These are phyloP conservation scores for Pseudoatta argentina DNA, from an alignment of 1,140 invertebrate species.

Conservation along the genomic window DNA sequence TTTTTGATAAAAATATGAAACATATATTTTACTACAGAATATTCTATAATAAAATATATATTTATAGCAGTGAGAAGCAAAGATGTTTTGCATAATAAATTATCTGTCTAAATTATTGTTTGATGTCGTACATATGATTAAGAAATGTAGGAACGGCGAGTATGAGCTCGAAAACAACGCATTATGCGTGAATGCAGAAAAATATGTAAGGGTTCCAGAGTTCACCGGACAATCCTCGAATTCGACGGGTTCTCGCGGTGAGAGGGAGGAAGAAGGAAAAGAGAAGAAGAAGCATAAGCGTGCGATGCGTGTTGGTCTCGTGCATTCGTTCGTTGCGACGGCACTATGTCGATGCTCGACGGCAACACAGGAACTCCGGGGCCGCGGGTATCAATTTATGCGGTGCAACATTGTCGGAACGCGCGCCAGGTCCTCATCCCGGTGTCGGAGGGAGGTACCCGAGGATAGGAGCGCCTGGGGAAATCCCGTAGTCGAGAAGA, in stretches of 20 bases:
- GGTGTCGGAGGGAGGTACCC: slow-evolving; percentile 37
- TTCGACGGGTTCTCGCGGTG: slow-evolving; percentile 57
- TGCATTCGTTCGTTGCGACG: slow-evolving; percentile 50
- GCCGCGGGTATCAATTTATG: slow-evolving; percentile 83
- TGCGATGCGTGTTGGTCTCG: slow-evolving; percentile 58
- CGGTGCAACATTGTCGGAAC: slow-evolving; percentile 83
- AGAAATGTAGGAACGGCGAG: slow-evolving; percentile 1
- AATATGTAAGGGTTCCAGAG: neutral
- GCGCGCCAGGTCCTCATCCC: slow-evolving; percentile 70
- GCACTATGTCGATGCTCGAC: slow-evolving; percentile 75
- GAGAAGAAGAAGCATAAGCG: slow-evolving; percentile 72
- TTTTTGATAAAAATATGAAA: no score
- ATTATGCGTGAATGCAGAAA: slow-evolving; percentile 16
- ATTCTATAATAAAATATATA: neutral
- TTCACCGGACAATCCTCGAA: slow-evolving; percentile 29
- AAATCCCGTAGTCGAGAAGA: slow-evolving; percentile 67
- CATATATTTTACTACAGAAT: no score
- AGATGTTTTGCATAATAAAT: neutral
- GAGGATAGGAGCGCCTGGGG: slow-evolving; percentile 66
- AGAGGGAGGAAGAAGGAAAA: slow-evolving; percentile 37
- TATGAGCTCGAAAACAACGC: neutral
- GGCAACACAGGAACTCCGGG: slow-evolving; percentile 80
- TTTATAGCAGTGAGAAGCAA: neutral
- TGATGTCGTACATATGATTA: neutral
- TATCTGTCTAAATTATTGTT: neutral